These are phyloP conservation scores for Neoscelio sp. DNA, from an alignment of 2,888 invertebrate genomes.

Conservation along the genomic window DNA sequence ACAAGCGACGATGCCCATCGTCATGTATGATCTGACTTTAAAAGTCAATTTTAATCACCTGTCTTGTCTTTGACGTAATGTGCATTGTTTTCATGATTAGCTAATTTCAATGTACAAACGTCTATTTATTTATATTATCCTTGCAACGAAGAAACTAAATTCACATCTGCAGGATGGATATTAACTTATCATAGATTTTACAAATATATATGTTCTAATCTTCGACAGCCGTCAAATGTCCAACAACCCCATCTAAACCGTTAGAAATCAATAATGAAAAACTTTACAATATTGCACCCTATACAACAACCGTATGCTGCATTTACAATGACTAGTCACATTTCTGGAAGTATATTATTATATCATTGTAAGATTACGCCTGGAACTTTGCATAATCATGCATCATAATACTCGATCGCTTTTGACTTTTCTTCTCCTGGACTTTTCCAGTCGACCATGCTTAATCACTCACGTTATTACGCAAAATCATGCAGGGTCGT, in stretches of 20 bases:
- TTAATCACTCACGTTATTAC: conserved; percentile 39
- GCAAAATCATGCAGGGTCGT: conserved; percentile 56
- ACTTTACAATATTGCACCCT: conserved; percentile 17
- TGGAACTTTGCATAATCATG: conserved; percentile 44
- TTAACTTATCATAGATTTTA: no score
- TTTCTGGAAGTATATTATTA: conserved; percentile 39
- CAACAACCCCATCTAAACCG: conserved; percentile 9
- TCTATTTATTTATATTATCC: background rate
- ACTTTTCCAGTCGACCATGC: conserved; percentile 39
- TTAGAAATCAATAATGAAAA: conserved; percentile 11
- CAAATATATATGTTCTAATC: no score
- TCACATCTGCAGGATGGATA: conserved; percentile 14
- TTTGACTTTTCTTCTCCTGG: conserved; percentile 29
- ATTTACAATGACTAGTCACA: conserved; percentile 37
- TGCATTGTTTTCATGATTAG: conserved; percentile 8
- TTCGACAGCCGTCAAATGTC: no score
- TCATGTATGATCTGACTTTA: conserved; percentile 13
- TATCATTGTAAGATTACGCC: conserved; percentile 35
- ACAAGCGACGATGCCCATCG: conserved; percentile 22
- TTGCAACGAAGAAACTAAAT: background rate
- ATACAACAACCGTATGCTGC: conserved; percentile 5
- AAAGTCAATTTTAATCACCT: conserved; percentile 46
- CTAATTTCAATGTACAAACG: background rate
- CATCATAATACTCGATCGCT: conserved; percentile 37
- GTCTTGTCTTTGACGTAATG: conserved; percentile 10